Base-by-base conservation (phyloP, 2,888 invertebrate genomes). In the Lepidochitona cinerea region DNA sequence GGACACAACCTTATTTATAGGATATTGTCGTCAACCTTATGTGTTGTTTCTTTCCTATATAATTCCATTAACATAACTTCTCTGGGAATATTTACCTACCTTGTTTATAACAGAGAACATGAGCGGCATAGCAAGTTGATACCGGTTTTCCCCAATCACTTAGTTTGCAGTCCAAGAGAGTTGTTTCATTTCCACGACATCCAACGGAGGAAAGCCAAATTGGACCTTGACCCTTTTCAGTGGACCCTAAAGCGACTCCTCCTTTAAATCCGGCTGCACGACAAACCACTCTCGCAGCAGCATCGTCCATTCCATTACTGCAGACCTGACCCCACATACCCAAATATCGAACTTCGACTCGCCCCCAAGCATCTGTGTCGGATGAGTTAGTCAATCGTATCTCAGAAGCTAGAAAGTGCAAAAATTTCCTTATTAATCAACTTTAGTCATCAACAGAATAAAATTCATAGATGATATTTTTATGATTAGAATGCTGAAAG, bases 91-190 rank as follows among this genome's bases (percentile, higher is more conserved):
- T 7, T 67, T 4, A 52, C 74, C 64, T 75, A 82, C 83, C 75
- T 75, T 79, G 73, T 33, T 72, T 64, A 68, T 74, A 84, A 52
- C 84, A 84, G 33, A 84, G 73, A 35, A 80, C 82, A 75, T 82
- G 81, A 32, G 82, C 82, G 0, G 81, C 80, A 75, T 79, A 75
- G 72, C 82, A 83, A 0, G 81, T 79, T 33, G 77, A 71, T 5
- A 80, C 80, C n/a, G 82, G 81, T 52, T 78, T 76, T 29, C 84
- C 84, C 84, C 81, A 83, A 12, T 72, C 75, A 59, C 72, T 75
- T 29, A 71, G 70, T 1, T 79, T 79, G 74, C 86, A 86, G 9
- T 84, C 67, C 26, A 82, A 75, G 9, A 86, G 75, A 33, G 77
- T 80, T 12, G 59, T 74, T 9, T 59, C 59, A 32, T 59, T 59